These are phyloP conservation scores for Epinotia brunnichana DNA, from an alignment of 2,888 invertebrate genomes.

Conservation along the genomic window DNA sequence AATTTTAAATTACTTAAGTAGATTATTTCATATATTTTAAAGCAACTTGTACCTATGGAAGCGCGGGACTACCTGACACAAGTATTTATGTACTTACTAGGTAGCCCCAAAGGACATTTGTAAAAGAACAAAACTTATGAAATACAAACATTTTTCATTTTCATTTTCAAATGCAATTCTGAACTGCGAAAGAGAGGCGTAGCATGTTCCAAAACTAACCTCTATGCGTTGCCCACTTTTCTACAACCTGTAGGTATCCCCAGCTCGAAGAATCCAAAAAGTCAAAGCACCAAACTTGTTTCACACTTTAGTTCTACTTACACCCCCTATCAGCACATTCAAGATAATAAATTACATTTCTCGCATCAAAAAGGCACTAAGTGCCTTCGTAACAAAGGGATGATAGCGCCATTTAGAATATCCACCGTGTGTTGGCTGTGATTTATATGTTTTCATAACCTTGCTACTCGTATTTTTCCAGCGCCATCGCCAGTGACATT, in stretches of 20 bases:
- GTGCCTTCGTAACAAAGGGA: not conserved
- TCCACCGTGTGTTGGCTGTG: constrained; percentile 2
- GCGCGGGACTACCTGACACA: too few species aligned
- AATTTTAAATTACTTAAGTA: too few species aligned
- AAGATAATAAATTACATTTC: constrained; percentile 24
- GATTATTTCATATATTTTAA: too few species aligned
- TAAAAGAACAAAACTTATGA: too few species aligned
- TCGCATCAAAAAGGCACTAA: not conserved
- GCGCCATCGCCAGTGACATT: constrained; percentile 34
- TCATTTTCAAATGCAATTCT: too few species aligned
- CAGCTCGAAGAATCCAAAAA: not conserved
- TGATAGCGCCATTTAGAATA: constrained; percentile 1
- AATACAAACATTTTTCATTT: too few species aligned
- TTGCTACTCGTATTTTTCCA: constrained; percentile 36
- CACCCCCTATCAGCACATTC: constrained; percentile 31
- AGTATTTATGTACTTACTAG: too few species aligned
- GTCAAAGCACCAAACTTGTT: constrained; percentile 10
- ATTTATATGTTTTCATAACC: constrained; percentile 43
- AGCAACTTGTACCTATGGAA: too few species aligned
- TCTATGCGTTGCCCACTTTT: not conserved
- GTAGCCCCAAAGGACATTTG: too few species aligned
- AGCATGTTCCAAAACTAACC: not conserved
- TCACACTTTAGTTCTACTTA: constrained; percentile 19
- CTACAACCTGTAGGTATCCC: not conserved
- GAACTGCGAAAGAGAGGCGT: not conserved